Base-by-base conservation (phyloP, 2,797 vertebrate genomes). In the Bucorvus abyssinicus region DNA sequence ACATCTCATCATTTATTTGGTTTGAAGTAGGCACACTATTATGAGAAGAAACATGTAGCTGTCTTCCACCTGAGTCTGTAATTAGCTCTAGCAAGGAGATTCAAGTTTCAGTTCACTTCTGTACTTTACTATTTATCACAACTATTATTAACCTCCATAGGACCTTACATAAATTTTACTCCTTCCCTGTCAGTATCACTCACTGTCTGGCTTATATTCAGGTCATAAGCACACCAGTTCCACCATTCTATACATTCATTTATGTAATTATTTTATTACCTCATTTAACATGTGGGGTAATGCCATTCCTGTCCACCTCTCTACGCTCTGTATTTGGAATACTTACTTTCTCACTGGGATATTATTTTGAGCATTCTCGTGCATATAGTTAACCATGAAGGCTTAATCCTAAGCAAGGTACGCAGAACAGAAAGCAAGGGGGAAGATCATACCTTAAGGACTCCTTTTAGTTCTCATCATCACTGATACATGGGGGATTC, bases 1-100 rank as follows among this genome's bases (percentile, higher is more conserved):
- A 75, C 49, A 75, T 67, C 44, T 94, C 14, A 74, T 94, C 89
- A 67, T 84, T 75, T 80, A 68, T 91, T 88, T 93, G 49, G 7
- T 36, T 80, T 60, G 20, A 86, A 67, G 53, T 86, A 92, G 36
- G 32, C 32, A 76, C 52, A 26, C 6, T 79, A 16, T 76, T 52
- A 64, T 4, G 60, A 89, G n/a, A 68, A 65, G 73, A 71, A 93
- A 65, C 53, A 75, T 73, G n/a, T 3, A 2, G 1, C 7, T 68
- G 27, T 59, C 67, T 94, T 84, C 74, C 34, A 89, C 44, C 50
- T 78, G 40, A 83, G 74, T 24, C 42, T 83, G 19, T 71, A 78
- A 87, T 70, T 53, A 80, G 60, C 30, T 68, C 24, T 85, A 68
- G 65, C 26, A 88, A 82, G 95, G 60, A 74, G 44, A 82, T 44